A percentile compares a stretch with the other conserved stretches of the same genome.
phyloP scores from a whole-genome alignment of 2,113 vertebrate genomes.

The Marmota monax region DNA sequence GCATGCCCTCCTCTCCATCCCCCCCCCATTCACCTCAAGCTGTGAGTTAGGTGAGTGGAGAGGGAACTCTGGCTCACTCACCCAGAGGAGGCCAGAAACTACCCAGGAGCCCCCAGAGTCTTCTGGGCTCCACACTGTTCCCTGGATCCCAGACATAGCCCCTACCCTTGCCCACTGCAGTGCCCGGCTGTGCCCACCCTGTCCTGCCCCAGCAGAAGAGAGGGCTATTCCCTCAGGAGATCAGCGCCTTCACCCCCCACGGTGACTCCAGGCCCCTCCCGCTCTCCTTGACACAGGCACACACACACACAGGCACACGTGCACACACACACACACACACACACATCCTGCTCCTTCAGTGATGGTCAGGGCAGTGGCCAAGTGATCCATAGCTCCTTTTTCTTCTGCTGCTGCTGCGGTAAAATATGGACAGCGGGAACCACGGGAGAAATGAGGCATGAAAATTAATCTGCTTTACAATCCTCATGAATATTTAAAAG shows the following conservation, averaged over 20 bases:
- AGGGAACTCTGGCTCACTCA: neutral
- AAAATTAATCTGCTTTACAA: conserved; percentile 88
- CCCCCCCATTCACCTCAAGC: neutral
- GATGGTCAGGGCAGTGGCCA: conserved; percentile 38
- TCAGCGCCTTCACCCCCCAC: neutral
- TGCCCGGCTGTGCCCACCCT: neutral
- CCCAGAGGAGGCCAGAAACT: neutral
- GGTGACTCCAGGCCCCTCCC: too few relatives aligned
- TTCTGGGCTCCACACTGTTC: rapidly evolving
- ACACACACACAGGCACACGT: too few relatives aligned
- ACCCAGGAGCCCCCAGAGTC: neutral
- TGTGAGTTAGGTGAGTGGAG: neutral
- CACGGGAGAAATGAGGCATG: conserved; percentile 86
- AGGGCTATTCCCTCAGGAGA: neutral
- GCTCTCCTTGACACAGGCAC: neutral
- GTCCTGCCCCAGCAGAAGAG: neutral
- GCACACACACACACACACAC: neutral
- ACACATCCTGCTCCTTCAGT: neutral
- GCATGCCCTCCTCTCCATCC: too few relatives aligned
- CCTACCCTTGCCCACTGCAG: neutral
- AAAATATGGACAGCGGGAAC: conserved; percentile 82
- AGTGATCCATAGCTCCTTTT: conserved; percentile 59
- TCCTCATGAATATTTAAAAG: conserved; percentile 88
- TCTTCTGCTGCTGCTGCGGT: conserved; percentile 56
- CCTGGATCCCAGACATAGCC: neutral